These are phyloP conservation scores for Triops longicaudatus DNA, from an alignment of 1,140 invertebrate genomes.

Conservation along the genomic window DNA sequence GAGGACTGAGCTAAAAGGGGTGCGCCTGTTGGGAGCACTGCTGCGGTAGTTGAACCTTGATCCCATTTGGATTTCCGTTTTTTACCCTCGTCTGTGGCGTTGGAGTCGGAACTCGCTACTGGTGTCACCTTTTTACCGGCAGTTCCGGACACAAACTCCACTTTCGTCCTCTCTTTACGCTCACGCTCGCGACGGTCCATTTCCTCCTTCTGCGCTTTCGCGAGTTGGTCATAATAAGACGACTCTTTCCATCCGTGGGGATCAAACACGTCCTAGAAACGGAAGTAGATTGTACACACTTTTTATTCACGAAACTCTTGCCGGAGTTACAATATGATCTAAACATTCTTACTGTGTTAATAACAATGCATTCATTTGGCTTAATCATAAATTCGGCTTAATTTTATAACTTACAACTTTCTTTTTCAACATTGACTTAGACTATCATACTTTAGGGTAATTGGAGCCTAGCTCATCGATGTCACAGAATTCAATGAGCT, in stretches of 20 bases:
- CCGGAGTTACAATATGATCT: no score
- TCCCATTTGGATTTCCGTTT: slow-evolving; percentile 85
- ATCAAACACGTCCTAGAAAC: slow-evolving; percentile 71
- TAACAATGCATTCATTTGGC: no score
- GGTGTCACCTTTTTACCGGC: slow-evolving; percentile 47
- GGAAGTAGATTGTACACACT: not conserved
- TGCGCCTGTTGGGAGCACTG: not conserved
- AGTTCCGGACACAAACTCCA: slow-evolving; percentile 77
- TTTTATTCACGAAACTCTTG: not conserved
- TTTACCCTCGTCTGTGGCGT: slow-evolving; percentile 50
- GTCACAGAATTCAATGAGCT: slow-evolving; percentile 83
- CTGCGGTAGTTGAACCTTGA: slow-evolving; percentile 47
- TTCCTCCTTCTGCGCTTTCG: slow-evolving; percentile 77
- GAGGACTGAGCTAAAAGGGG: slow-evolving; percentile 38
- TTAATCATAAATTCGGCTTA: no score
- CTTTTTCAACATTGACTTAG: not conserved
- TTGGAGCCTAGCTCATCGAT: slow-evolving; percentile 94
- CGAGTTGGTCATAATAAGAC: slow-evolving; percentile 86
- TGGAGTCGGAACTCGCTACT: slow-evolving; percentile 38
- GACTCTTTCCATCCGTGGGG: slow-evolving; percentile 83
- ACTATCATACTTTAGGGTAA: slow-evolving; percentile 55
- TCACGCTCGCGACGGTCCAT: slow-evolving; percentile 90
- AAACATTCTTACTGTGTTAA: no score
- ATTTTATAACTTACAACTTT: no score
- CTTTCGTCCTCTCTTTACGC: slow-evolving; percentile 78